phyloP scores from a whole-genome alignment of 2,797 vertebrate genomes.

The Cossypha caffra region DNA sequence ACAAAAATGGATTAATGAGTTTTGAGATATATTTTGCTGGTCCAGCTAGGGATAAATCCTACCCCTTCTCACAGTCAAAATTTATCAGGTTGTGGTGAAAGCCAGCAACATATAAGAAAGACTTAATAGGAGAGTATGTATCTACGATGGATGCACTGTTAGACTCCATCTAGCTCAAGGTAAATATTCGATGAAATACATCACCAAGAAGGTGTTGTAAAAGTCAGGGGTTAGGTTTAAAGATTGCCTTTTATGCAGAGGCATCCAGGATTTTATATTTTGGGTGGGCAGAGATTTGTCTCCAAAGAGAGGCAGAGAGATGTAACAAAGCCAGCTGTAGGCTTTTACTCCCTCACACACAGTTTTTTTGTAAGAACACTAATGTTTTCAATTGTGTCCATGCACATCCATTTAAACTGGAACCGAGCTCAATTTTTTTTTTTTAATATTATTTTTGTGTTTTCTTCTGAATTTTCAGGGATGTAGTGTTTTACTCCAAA shows the following conservation, averaged over 20 bases:
- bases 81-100: not conserved
- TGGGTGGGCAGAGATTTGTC: rapidly evolving
- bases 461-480: not conserved
- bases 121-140: not conserved
- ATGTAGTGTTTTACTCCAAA: not conserved
- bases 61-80: not conserved
- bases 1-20: not conserved
- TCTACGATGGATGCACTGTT: not conserved
- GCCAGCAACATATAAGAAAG: not conserved
- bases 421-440: not conserved
- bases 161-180: not conserved
- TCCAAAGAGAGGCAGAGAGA: not conserved
- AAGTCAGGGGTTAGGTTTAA: not conserved
- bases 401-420: not conserved
- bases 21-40: not conserved
- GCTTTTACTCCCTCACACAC: not conserved
- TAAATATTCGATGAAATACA: not conserved
- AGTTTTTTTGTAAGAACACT: not conserved
- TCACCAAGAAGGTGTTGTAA: not conserved
- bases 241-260: not conserved
- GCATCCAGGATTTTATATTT: not conserved
- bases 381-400: not conserved
- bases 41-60: not conserved
- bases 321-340: not conserved
- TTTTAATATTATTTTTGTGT: not conserved